Base-by-base conservation (phyloP, 2,797 vertebrate species). In the Dryobates pubescens region DNA sequence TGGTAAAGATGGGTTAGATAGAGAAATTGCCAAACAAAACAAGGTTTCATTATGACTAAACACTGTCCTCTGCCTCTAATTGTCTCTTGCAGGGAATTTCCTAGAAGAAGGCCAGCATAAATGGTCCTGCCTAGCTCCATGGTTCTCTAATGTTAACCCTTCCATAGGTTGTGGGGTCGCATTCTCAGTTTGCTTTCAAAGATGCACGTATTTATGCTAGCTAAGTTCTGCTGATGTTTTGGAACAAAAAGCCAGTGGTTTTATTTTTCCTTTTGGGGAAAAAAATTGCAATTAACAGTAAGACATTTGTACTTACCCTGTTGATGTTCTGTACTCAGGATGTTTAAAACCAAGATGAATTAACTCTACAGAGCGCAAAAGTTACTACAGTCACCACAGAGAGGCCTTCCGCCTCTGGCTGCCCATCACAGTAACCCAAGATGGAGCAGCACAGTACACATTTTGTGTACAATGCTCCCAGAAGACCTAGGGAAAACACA, bases 71-170 rank as follows among this genome's bases (percentile, higher is more conserved):
- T 96, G 93, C 82, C 92, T 94, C 76, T 90, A 81, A 94, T 94
- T 94, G 93, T 94, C 87, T 95, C 89, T 96, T 95, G 85, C 89
- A 94, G 93, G 76, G 92, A 94, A 86, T 94, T 96, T 95, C 94
- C 95, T 94, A 95, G 92, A 94, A 93, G 87, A 90, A 88, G 74
- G 93, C 93, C 92, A 96, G 93, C 62, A 84, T 77, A 93, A 94
- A 54, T 94, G 81, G 83, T 82, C 64, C 62, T 94, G 93, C 59
- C 64, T 89, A 89, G 58, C 74, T 79, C 5, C 4, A 70, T 22
- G 58, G 24, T 73, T 70, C 45, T 72, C 57, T 61, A 10, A 59
- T 79, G 41, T 92, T 95, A 96, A 95, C 93, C 32, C 73, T 65
- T 91, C 79, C 82, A 41, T 83, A 45, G 11, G 63, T 32, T 78